Evolutionary conservation across 1,140 invertebrate species (phyloP).

Genomic region (Nymphalis io): DNA sequence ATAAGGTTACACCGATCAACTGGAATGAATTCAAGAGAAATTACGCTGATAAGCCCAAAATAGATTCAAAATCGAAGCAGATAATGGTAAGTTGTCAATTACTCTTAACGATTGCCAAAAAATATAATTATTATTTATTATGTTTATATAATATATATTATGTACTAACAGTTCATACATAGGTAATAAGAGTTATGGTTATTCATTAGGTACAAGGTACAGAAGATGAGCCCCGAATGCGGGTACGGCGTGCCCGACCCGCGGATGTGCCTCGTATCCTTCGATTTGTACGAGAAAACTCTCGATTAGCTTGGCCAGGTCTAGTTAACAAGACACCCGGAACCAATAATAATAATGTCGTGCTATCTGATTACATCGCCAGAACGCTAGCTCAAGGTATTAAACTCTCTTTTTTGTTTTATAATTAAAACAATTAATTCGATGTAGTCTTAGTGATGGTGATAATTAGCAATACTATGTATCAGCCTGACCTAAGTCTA

Average conservation of each 20-base stretch:
- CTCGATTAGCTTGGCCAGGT: slow-evolving; percentile 46
- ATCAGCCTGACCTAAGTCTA: too few species aligned
- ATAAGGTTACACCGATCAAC: not conserved
- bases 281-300: slow-evolving; percentile 57
- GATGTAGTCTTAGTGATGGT: too few species aligned
- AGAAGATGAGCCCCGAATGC: slow-evolving; percentile 51
- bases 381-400: slow-evolving; percentile 67
- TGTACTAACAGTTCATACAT: too few species aligned
- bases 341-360: slow-evolving; percentile 38
- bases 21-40: slow-evolving; percentile 28
- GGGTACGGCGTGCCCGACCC: slow-evolving; percentile 62
- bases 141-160: too few species aligned
- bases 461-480: too few species aligned
- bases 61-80: slow-evolving; percentile 48
- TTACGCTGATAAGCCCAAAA: slow-evolving; percentile 56
- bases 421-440: too few species aligned
- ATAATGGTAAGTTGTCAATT: slow-evolving; percentile 37
- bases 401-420: not conserved
- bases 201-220: slow-evolving; percentile 41
- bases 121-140: too few species aligned
- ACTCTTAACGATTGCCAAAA: not conserved
- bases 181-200: not conserved
- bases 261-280: slow-evolving; percentile 60
- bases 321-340: slow-evolving; percentile 31
- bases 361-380: slow-evolving; percentile 60